These are phyloP conservation scores for Zygaena filipendulae DNA, from an alignment of 2,888 invertebrate species.

Conservation along the genomic window DNA sequence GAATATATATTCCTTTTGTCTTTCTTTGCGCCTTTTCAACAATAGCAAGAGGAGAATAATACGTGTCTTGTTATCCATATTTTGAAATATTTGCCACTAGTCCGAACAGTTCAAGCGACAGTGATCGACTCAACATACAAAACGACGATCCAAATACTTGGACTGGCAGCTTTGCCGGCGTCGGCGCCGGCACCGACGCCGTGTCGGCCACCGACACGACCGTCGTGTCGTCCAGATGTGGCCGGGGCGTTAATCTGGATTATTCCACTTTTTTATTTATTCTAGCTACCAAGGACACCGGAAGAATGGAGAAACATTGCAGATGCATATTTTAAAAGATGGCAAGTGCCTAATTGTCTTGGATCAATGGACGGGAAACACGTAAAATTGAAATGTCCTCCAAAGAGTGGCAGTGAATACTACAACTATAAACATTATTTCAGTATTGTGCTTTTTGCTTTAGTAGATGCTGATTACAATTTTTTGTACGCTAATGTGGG, in stretches of 20 bases:
- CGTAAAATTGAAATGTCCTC: conserved; percentile 13
- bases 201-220: too few relatives aligned
- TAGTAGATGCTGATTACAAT: conserved; percentile 15
- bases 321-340: conserved; percentile 9
- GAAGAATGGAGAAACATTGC: conserved; percentile 12
- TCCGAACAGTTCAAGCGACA: conserved; percentile 2
- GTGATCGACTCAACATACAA: conserved; percentile 2
- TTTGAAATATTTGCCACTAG: conserved; percentile 2
- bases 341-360: conserved; percentile 13
- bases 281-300: conserved; percentile 7
- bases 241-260: conserved; percentile 3
- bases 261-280: conserved; percentile 3
- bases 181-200: too few relatives aligned
- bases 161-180: conserved; percentile 2
- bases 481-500: conserved; percentile 15
- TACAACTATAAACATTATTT: conserved; percentile 15
- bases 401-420: conserved; percentile 14
- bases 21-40: too few relatives aligned
- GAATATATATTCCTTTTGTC: too few relatives aligned
- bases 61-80: conserved; percentile 1
- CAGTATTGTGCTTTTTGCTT: conserved; percentile 11
- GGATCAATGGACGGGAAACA: conserved; percentile 18
- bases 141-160: conserved; percentile 2
- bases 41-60: too few relatives aligned
- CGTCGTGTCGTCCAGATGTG: conserved; percentile 4